Evolutionary conservation across 1,140 invertebrate genomes (phyloP).

Genomic region (Musca vetustissima): DNA sequence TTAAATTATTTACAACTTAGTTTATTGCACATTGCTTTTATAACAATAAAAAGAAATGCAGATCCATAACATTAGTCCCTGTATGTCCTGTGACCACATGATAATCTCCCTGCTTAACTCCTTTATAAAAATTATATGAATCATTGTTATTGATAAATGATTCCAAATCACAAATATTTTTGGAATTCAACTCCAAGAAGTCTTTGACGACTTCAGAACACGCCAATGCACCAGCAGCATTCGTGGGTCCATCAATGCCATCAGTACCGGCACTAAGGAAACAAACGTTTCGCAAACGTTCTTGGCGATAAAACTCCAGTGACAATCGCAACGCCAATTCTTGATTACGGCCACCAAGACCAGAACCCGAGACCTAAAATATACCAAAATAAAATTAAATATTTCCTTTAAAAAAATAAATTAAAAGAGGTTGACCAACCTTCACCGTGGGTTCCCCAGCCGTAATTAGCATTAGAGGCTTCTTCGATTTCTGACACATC

Average conservation of each 20-base stretch:
- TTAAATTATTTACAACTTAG: no score
- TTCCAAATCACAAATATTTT: conserved; percentile 57
- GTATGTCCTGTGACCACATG: conserved; percentile 87
- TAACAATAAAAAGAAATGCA: conserved; percentile 71
- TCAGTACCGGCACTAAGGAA: conserved; percentile 90
- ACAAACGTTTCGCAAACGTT: conserved; percentile 40
- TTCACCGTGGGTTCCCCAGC: conserved; percentile 92
- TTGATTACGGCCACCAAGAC: conserved; percentile 91
- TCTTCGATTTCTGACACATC: conserved; percentile 29
- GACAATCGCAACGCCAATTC: conserved; percentile 82
- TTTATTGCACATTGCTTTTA: background rate
- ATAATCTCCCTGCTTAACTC: conserved; percentile 66
- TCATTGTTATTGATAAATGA: conserved; percentile 77
- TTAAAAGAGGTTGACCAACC: conserved; percentile 34
- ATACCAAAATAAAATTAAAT: no score
- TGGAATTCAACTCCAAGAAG: conserved; percentile 50
- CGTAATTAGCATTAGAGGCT: conserved; percentile 66
- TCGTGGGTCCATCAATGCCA: conserved; percentile 96
- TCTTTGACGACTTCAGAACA: conserved; percentile 55
- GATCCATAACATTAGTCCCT: conserved; percentile 99
- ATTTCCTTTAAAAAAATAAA: no score
- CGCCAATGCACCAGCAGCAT: conserved; percentile 87
- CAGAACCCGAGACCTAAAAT: conserved; percentile 69
- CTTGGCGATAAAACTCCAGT: conserved; percentile 52
- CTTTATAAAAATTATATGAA: conserved; percentile 81